Evolutionary conservation across 2,797 vertebrate species (phyloP), one percentile per base, ranked within the genome.

Genomic region (Cygnus olor): DNA sequence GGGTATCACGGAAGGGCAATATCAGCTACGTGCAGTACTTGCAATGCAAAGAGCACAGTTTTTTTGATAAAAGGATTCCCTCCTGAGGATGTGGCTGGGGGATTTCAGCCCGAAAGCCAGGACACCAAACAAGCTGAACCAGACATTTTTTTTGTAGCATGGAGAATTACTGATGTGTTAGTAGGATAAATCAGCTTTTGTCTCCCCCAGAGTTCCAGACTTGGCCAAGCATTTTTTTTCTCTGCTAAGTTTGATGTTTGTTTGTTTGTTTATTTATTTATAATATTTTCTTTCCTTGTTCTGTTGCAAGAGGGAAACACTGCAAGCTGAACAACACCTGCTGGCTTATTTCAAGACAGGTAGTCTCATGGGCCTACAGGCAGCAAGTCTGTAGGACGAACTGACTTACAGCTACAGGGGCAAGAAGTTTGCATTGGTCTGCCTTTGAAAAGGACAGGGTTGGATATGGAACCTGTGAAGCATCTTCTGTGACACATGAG

Each of bases 201-300:
- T 11, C 22, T 92, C 14, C 56, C n/a, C 5, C 16, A 56, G 53
- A 89, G 44, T 53, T 64, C 22, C n/a, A 18, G 27, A 65, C 79
- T 91, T 80, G 72, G 40, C 63, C 79, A 79, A 74, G 17, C 22
- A 82, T 34, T 85, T 90, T 42, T 84, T 94, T 94, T 81, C 47
- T 84, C 70, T 94, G 32, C 20, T 51, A 80, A 61, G 42, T 70
- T 72, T 64, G 72, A 85, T 51, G 28, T 63, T 51, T 64, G 51
- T 77, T 38, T 70, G 44, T 51, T 24, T 44, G 27, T 5, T 69
- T 65, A 47, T 40, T 76, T 82, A 68, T 84, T 86, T 73, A 49
- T 71, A 57, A 14, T 42, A 47, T 69, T 61, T 85, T 68, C 34
- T 82, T 51, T 87, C 58, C 93, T 94, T 85, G 24, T 66, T 91